phyloP scores from a whole-genome alignment of 2,113 vertebrate species.

The Alosa alosa region DNA sequence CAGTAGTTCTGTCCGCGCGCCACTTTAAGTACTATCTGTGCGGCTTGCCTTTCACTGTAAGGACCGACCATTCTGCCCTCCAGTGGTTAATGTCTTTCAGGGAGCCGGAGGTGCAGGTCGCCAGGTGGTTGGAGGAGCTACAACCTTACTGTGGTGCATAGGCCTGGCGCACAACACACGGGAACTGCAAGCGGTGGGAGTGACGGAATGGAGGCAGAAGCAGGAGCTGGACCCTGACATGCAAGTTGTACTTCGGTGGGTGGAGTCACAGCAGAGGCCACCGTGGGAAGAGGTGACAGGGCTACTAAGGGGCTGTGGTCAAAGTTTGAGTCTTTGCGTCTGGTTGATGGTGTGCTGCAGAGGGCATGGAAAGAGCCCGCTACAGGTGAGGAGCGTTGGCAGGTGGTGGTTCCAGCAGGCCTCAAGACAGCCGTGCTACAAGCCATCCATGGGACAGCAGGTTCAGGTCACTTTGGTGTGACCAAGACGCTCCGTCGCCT shows the following conservation, averaged over 20 bases:
- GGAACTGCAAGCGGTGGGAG: too few relatives aligned
- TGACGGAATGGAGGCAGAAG: too few relatives aligned
- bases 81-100: slow-evolving; percentile 22
- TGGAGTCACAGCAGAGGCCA: background rate
- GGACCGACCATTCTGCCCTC: slow-evolving; percentile 3
- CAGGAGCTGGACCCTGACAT: too few relatives aligned
- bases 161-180: too few relatives aligned
- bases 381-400: slow-evolving; percentile 4
- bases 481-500: background rate
- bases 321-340: too few relatives aligned
- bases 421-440: background rate
- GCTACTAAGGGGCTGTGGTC: too few relatives aligned
- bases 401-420: background rate
- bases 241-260: background rate
- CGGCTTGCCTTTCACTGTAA: background rate
- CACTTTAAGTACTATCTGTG: slow-evolving; percentile 23
- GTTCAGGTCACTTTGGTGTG: slow-evolving; percentile 13
- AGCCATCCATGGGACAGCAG: background rate
- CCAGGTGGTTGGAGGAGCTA: slow-evolving; percentile 14
- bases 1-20: background rate
- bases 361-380: too few relatives aligned
- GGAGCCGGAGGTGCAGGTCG: background rate
- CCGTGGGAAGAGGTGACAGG: background rate
- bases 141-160: too few relatives aligned
- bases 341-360: too few relatives aligned